Base-by-base conservation (phyloP, 64 coral and sea anemone species). In the Montipora capricornis region DNA sequence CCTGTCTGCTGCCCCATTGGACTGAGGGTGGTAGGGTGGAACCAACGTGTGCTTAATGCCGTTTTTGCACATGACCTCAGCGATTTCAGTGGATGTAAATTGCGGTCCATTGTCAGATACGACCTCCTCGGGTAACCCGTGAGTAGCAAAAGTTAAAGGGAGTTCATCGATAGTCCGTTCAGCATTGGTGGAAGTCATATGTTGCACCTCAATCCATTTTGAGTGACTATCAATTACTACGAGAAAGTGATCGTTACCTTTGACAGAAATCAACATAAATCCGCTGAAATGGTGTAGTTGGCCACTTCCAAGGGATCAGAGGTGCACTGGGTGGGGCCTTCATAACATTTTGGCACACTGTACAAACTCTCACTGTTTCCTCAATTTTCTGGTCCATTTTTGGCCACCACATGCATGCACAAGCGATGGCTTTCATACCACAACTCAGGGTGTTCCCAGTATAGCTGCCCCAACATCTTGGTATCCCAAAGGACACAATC, bases 11-110 rank as follows among this genome's bases (percentile, higher is more conserved):
- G 52, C 52, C 52, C 52, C 52, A 55, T 55, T 55, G 52, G 52
- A 89, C 81, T 89, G 77, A 15, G 86, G 92, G 79, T 88, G 84
- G 10, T 79, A 80, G 11, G 91, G 90, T 26, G 90, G 80, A 57
- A 75, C 44, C 13, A 91, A 37, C 3, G 66, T 91, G 64, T 91
- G 90, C 20, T 84, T 91, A 14, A 91, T 84, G n/a, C 90, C 79
- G 16, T 84, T 91, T 37, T 73, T 83, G 8, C 16, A 0, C 55
- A 90, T 80, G 52, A 90, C 70, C 69, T 81, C 53, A 48, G 58
- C 22, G 49, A 80, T 0, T 12, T 46, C n/a, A 15, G n/a, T 80
- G 0, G 90, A 73, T 14, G 46, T 68, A 91, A 91, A 91, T 61
- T 92, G 80, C 4, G 90, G 80, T 11, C 79, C 66, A 70, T 84